Evolutionary conservation across 2,888 invertebrate genomes (phyloP), one percentile per base, ranked within the genome.

Genomic region (Hedychridium roseum): DNA sequence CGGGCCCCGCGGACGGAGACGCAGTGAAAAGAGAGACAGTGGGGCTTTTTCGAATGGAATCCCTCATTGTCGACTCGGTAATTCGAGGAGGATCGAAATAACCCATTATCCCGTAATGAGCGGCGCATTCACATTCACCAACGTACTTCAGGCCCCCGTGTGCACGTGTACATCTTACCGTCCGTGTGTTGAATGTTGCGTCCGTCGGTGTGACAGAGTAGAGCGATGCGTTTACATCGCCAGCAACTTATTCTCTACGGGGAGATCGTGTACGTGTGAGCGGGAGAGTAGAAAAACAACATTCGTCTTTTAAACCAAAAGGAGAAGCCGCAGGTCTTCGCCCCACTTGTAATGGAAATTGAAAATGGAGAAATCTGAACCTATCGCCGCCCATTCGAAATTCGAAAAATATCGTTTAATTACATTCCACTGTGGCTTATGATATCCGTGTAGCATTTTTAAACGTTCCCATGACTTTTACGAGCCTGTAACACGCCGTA

Each of bases 81-180:
- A 74, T 74, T 74, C 68, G 72, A 74, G 70, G 66, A 71, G 72
- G 70, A 74, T 71, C 73, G 72, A 73, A 74, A 74, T 71, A 73
- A 74, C 71, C 71, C 69, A 74, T 74, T 74, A 74, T 70, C 63
- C 67, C 61, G 68, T 74, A 74, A 74, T 74, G 70, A 74, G 72
- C 66, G 68, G 53, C 55, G 68, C 64, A 70, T 71, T 71, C 66
- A 59, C 50, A 49, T 44, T 45, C 53, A 35, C 51, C 32, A 39
- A 40, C 34, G 38, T 44, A 39, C 43, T 42, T 37, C 40, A 42
- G 42, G 31, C 37, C 30, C 11, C 20, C 31, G 35, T 23, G 27
- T 6, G 40, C 15, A 12, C 16, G 31, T 23, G 32, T 21, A 32
- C 23, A 7, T 14, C 16, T n/a, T n/a, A n/a, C n/a, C 23, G 52